A percentile compares a stretch with the other conserved stretches of the same genome.
Conservation (phyloP, 1,140 invertebrate genomes). For the Macrosteles quadrilineatus region DNA sequence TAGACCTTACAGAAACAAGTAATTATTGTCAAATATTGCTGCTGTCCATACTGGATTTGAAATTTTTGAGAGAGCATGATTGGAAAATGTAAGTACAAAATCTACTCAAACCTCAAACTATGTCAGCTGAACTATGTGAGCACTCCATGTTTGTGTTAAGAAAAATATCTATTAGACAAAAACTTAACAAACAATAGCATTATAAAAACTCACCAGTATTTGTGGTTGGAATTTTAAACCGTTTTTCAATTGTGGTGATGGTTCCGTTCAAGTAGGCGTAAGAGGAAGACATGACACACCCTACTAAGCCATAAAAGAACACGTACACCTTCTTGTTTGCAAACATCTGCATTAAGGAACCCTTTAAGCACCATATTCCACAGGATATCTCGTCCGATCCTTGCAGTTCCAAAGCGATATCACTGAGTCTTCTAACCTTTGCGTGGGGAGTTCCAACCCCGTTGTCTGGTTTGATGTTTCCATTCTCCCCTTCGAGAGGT, state of each 20-base stretch:
- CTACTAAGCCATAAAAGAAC: constrained; percentile 68
- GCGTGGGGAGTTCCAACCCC: neutral
- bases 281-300: constrained; percentile 68
- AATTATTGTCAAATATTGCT: too few relatives aligned
- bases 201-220: constrained; percentile 58
- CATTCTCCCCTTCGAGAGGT: too few relatives aligned
- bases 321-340: constrained; percentile 75
- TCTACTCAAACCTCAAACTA: too few relatives aligned
- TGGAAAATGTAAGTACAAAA: too few relatives aligned
- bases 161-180: too few relatives aligned
- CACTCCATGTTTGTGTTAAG: too few relatives aligned
- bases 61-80: too few relatives aligned
- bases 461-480: neutral
- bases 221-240: constrained; percentile 75
- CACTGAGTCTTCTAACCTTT: neutral
- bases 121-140: too few relatives aligned
- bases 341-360: constrained; percentile 60
- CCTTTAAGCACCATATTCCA: constrained; percentile 61
- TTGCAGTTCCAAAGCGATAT: neutral
- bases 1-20: too few relatives aligned
- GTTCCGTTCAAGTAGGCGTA: constrained; percentile 76
- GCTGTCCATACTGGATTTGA: too few relatives aligned
- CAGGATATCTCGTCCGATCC: constrained; percentile 58
- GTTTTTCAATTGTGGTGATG: constrained; percentile 76
- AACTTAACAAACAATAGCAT: too few relatives aligned